Conservation (phyloP, 2,888 invertebrate genomes). For the Toxonevra muliebris region DNA sequence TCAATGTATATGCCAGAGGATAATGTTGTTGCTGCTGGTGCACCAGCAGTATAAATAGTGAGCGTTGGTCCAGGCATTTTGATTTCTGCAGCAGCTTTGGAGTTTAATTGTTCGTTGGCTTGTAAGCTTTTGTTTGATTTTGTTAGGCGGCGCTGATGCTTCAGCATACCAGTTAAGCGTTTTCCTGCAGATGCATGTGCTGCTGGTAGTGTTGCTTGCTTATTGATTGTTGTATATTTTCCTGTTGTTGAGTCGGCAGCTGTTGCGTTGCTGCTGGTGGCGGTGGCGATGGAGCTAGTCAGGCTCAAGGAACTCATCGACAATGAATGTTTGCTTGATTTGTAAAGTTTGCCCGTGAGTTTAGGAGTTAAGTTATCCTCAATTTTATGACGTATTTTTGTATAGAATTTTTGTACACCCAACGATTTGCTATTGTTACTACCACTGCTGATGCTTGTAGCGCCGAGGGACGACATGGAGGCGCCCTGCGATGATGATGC, state of each 20-base stretch:
- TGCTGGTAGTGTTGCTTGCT: slow-evolving; percentile 12
- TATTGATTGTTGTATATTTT: slow-evolving; percentile 36
- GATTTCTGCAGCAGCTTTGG: too few species aligned
- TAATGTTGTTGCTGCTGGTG: neutral
- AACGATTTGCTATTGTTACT: slow-evolving; percentile 18
- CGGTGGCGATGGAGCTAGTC: neutral
- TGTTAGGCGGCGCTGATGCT: slow-evolving; percentile 35
- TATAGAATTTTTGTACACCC: slow-evolving; percentile 58
- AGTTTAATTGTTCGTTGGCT: too few species aligned
- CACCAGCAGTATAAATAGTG: neutral
- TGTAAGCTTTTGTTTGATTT: slow-evolving; percentile 22
- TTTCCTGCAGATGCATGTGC: slow-evolving; percentile 3
- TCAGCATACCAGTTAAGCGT: slow-evolving; percentile 31
- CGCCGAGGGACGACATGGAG: slow-evolving; percentile 22
- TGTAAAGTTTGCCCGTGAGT: slow-evolving; percentile 55
- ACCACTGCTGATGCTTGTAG: neutral
- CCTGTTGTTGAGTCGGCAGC: slow-evolving; percentile 37
- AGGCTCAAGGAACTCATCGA: slow-evolving; percentile 51
- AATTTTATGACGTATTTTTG: slow-evolving; percentile 63
- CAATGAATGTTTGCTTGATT: slow-evolving; percentile 55
- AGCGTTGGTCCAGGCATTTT: neutral
- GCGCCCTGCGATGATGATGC: slow-evolving; percentile 23
- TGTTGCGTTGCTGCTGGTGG: too few species aligned
- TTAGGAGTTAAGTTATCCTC: slow-evolving; percentile 63
- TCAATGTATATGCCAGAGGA: slow-evolving; percentile 49